Evolutionary conservation across 1,140 invertebrate species (phyloP).

Genomic region (Neodiprion virginianus): DNA sequence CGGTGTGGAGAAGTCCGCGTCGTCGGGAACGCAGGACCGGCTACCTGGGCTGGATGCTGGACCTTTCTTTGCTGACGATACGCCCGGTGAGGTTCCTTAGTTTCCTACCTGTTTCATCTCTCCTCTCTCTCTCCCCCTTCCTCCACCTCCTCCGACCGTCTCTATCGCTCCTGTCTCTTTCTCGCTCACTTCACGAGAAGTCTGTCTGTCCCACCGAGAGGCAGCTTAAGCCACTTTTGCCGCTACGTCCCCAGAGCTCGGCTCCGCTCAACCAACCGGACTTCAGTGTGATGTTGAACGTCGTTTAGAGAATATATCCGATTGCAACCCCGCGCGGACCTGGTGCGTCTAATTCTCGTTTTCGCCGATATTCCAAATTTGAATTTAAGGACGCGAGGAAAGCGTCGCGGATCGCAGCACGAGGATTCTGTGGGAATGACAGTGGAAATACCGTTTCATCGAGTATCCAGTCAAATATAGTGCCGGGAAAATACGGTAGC

Average conservation of each 20-base stretch:
- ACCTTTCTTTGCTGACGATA: constrained; percentile 1
- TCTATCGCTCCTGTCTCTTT: constrained; percentile 15
- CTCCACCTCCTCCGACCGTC: constrained; percentile 5
- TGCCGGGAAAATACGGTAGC: not conserved
- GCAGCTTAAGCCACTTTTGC: not conserved
- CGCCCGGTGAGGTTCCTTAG: not conserved
- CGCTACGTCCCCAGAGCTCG: not conserved
- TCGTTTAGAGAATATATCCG: not conserved
- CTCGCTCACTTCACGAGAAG: constrained; percentile 8
- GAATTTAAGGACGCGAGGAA: too few species aligned
- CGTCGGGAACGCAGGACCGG: not conserved
- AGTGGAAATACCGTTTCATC: not conserved
- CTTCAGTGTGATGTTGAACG: constrained; percentile 1
- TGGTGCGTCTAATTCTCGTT: constrained; percentile 20
- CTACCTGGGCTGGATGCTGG: not conserved
- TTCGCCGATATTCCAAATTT: not conserved
- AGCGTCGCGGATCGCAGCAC: too few species aligned
- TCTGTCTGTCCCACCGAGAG: constrained; percentile 17
- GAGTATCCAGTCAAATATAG: not conserved
- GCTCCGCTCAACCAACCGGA: not conserved
- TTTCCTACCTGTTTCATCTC: constrained; percentile 15
- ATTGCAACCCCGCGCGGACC: constrained; percentile 15
- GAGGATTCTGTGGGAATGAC: too few species aligned
- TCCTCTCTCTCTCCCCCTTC: constrained; percentile 11
- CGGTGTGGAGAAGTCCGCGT: not conserved